Evolutionary conservation across 2,113 vertebrate species (phyloP), one percentile per base, ranked within the genome.

Genomic region (Salvator merianae): DNA sequence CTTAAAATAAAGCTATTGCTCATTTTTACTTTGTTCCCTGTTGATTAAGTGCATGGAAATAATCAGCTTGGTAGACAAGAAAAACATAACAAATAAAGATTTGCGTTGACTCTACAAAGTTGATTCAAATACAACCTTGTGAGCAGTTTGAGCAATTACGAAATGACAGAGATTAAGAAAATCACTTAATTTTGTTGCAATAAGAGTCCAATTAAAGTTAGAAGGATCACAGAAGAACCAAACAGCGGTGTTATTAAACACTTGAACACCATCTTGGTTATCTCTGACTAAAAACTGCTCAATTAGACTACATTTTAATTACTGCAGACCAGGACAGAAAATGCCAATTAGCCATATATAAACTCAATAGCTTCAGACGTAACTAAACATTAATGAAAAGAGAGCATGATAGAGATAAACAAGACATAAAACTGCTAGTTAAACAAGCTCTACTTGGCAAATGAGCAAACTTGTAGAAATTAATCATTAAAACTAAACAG

Each of bases 301-400:
- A 86, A 87, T 89, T 88, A 89, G 28, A 85, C 86, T 73, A 86
- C 30, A 38, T 65, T 88, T 89, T 91, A 90, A 92, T 90, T 91
- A 91, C 73, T 78, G 32, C 69, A 90, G 88, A 84, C 66, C 63
- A 78, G 34, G 24, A 79, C n/a, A 82, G 84, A 90, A 87, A 72
- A 1, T 79, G 86, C 26, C 81, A 6, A 85, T 87, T 91, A 87
- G 66, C 69, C 28, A 82, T 4, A 1, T 53, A 87, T 72, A 87
- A 93, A 84, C 38, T 63, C 70, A 79, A 70, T 50, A 88, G 47
- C 20, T 87, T 79, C 43, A 89, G 86, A 76, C 10, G 3, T 82
- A 88, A 73, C 32, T 88, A 91, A 91, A 85, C 63, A 74, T 0
- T 34, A 86, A 84, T 79, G 75, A 68, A 89, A 50, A 43, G 81